A percentile compares a stretch with the other conserved stretches of the same genome.
Conservation (phyloP, 2,888 invertebrate genomes). For the Microctonus aethiopoides region DNA sequence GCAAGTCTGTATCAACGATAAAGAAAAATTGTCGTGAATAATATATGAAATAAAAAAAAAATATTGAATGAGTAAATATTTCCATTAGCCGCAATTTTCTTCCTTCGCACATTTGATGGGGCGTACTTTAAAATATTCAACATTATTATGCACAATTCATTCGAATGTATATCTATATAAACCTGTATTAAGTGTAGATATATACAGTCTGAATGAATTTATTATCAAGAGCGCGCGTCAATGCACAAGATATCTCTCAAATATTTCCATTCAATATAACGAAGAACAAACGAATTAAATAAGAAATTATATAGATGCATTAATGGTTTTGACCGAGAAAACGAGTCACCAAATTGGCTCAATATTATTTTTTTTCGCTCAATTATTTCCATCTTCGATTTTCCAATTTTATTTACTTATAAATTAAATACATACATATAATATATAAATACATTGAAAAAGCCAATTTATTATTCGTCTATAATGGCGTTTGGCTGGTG, state of each 20-base stretch:
- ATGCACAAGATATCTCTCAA: not conserved
- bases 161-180: not conserved
- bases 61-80: conserved; percentile 26
- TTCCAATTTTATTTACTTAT: not conserved
- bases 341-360: not conserved
- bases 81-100: conserved; percentile 13
- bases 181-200: not conserved
- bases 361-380: not conserved
- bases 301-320: not conserved
- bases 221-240: not conserved
- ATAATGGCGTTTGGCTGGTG: not conserved
- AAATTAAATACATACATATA: too few species aligned
- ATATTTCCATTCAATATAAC: not conserved
- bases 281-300: not conserved
- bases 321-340: not conserved
- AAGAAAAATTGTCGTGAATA: not conserved
- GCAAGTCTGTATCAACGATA: conserved; percentile 1
- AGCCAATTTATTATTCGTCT: not conserved
- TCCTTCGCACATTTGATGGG: not conserved
- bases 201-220: not conserved
- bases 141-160: conserved; percentile 3
- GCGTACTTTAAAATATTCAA: not conserved
- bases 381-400: not conserved
- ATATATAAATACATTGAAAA: not conserved
- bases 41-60: not conserved